Conservation (phyloP, 2,113 vertebrate genomes). For the Oriolus oriolus region DNA sequence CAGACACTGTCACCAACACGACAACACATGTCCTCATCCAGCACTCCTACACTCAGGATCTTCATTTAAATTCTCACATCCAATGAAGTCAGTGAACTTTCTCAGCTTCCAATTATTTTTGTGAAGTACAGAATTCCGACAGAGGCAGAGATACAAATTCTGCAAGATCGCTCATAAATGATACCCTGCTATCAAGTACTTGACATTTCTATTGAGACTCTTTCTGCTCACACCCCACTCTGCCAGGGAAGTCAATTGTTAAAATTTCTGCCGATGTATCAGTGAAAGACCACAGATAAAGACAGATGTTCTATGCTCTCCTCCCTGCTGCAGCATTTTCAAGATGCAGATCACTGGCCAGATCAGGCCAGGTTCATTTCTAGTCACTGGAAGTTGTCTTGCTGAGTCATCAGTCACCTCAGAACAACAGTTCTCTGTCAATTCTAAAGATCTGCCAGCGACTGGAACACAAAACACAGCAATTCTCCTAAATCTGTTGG, state of each 20-base stretch:
- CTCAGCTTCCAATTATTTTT: conserved; percentile 1
- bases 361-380: background rate
- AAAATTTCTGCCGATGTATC: background rate
- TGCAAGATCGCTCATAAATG: background rate
- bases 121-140: background rate
- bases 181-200: background rate
- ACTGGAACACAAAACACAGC: background rate
- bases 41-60: background rate
- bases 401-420: background rate
- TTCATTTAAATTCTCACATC: background rate
- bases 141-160: background rate
- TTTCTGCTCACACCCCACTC: background rate
- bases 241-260: background rate
- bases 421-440: background rate
- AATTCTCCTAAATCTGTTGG: background rate
- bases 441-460: background rate
- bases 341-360: background rate
- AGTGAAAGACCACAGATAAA: background rate
- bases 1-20: background rate
- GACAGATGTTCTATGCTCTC: background rate
- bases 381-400: background rate
- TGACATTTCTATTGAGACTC: background rate
- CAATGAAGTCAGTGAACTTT: background rate
- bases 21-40: background rate
- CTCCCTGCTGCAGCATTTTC: background rate